phyloP scores from a whole-genome alignment of 2,888 invertebrate genomes.

The Dastarcus helophoroides region DNA sequence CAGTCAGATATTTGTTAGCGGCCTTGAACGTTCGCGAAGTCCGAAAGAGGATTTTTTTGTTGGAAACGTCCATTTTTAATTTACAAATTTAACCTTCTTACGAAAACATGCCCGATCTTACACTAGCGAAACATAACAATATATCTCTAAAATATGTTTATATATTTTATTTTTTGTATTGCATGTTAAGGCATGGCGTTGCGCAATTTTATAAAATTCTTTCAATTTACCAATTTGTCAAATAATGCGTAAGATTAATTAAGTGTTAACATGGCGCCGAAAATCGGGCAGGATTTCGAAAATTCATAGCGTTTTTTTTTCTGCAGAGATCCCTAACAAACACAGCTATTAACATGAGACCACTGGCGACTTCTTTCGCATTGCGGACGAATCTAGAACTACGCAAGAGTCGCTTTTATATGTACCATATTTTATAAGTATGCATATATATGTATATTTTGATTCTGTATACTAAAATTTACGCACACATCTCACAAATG shows the following conservation, averaged over 20 bases:
- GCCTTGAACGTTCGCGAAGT: too few species aligned
- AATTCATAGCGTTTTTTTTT: too few species aligned
- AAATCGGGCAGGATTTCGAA: too few species aligned
- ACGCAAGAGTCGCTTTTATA: conserved; percentile 33
- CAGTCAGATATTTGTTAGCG: too few species aligned
- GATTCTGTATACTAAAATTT: conserved; percentile 38
- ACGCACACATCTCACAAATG: conserved; percentile 34
- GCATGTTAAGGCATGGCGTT: conserved; percentile 28
- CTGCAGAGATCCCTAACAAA: conserved; percentile 36
- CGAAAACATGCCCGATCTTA: conserved; percentile 9
- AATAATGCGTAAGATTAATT: background rate
- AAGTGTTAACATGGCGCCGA: background rate
- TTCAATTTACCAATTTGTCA: too few species aligned
- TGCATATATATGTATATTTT: conserved; percentile 28
- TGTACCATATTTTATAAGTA: conserved; percentile 24
- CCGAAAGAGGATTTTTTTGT: too few species aligned
- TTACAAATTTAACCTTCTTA: conserved; percentile 10
- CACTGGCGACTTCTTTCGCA: conserved; percentile 33
- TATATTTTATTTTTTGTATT: conserved; percentile 20
- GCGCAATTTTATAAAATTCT: too few species aligned
- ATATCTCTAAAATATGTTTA: conserved; percentile 15
- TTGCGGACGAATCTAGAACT: conserved; percentile 36
- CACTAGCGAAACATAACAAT: background rate
- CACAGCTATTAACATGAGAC: conserved; percentile 36
- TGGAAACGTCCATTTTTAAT: conserved; percentile 23